phyloP scores from a whole-genome alignment of 1,140 invertebrate genomes.

The Apis florea region DNA sequence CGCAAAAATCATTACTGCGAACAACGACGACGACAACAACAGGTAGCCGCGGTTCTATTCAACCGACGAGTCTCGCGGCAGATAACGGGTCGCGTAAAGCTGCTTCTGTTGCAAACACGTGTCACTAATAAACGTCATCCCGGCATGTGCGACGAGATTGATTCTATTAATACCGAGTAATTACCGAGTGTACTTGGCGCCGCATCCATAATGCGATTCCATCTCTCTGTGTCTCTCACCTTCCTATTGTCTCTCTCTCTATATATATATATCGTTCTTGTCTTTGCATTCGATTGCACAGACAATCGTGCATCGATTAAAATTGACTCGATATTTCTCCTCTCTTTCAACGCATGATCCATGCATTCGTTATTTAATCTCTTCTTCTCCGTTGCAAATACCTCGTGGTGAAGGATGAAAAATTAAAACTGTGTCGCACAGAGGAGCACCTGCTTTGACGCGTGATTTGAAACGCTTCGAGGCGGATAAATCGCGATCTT shows the following conservation, averaged over 20 bases:
- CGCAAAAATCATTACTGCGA: constrained; percentile 21
- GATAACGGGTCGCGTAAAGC: constrained; percentile 59
- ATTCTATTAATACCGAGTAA: constrained; percentile 69
- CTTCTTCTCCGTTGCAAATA: too few species aligned
- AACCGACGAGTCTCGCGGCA: constrained; percentile 22
- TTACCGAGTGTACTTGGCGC: constrained; percentile 65
- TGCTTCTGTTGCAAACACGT: constrained; percentile 61
- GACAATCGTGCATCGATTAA: too few species aligned
- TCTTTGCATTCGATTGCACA: constrained; percentile 1
- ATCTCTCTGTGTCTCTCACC: constrained; percentile 4
- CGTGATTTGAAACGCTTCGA: too few species aligned
- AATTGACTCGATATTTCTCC: too few species aligned
- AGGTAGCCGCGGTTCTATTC: constrained; percentile 39
- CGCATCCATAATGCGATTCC: constrained; percentile 65
- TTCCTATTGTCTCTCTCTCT: not conserved
- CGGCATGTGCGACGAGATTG: constrained; percentile 64
- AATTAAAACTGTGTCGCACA: too few species aligned
- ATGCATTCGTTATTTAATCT: constrained; percentile 24
- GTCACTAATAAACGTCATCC: constrained; percentile 66
- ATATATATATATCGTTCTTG: not conserved
- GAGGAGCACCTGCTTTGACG: too few species aligned
- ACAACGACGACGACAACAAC: constrained; percentile 19
- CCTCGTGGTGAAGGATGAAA: too few species aligned
- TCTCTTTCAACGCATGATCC: not conserved
- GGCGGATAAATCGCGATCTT: too few species aligned